Evolutionary conservation across 2,888 invertebrate species (phyloP).

Genomic region (Folsomia candida): DNA sequence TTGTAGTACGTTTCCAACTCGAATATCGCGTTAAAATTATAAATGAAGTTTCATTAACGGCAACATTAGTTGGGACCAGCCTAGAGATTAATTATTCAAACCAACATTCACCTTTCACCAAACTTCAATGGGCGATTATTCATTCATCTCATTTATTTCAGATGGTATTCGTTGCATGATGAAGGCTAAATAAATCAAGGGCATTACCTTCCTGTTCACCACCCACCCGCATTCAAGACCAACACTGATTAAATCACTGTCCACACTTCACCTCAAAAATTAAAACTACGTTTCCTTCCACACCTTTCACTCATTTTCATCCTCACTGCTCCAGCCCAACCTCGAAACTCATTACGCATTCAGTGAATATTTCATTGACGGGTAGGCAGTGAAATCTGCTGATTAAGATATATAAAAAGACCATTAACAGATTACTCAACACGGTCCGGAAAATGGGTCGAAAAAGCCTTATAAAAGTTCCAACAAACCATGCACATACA

Average conservation of each 20-base stretch:
- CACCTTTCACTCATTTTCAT: constrained; percentile 5
- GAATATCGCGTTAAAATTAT: no score
- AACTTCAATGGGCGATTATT: constrained; percentile 22
- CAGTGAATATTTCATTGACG: constrained; percentile 8
- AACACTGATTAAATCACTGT: constrained; percentile 1
- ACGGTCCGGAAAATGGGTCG: no score
- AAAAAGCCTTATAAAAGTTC: no score
- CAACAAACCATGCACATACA: no score
- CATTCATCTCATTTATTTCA: constrained; percentile 8
- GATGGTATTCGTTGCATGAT: neutral
- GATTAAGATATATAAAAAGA: neutral
- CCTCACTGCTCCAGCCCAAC: neutral
- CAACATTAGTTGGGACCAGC: constrained; percentile 3
- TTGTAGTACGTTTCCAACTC: no score
- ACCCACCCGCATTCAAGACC: neutral
- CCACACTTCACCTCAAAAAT: constrained; percentile 3
- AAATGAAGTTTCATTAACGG: constrained; percentile 14
- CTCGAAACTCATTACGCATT: neutral
- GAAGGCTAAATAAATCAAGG: neutral
- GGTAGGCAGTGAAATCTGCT: neutral
- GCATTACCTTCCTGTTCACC: neutral
- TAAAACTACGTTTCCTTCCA: constrained; percentile 9
- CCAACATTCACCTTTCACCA: constrained; percentile 8
- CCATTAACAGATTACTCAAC: neutral
- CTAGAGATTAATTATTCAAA: constrained; percentile 25